A percentile compares a stretch with the other conserved stretches of the same genome.
phyloP scores from a whole-genome alignment of 2,888 invertebrate species.

The Erynnis tages region DNA sequence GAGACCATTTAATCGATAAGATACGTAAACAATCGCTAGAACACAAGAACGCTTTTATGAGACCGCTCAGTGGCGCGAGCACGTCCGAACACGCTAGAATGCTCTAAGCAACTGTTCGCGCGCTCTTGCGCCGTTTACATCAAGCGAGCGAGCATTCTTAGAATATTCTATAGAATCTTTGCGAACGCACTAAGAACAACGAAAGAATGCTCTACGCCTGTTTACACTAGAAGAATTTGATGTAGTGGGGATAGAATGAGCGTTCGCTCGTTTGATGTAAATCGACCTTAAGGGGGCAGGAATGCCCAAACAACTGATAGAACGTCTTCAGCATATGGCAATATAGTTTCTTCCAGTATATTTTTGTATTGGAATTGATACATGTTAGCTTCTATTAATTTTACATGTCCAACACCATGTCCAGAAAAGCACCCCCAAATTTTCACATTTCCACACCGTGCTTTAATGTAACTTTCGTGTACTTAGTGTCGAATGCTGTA shows the following conservation, averaged over 20 bases:
- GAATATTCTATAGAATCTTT: no score
- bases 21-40: slow-evolving; percentile 27
- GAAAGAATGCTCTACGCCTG: slow-evolving; percentile 29
- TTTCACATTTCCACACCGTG: not conserved
- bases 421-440: not conserved
- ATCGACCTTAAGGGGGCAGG: not conserved
- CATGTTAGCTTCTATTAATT: no score
- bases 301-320: not conserved
- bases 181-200: no score
- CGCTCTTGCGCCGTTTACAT: no score
- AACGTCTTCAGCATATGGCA: not conserved
- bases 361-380: no score
- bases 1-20: slow-evolving; percentile 25
- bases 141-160: no score
- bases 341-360: not conserved
- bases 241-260: slow-evolving; percentile 25
- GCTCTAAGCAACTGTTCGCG: no score
- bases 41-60: slow-evolving; percentile 30
- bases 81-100: not conserved
- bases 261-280: not conserved
- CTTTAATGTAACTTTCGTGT: not conserved
- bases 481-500: not conserved
- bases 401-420: not conserved
- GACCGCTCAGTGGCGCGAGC: slow-evolving; percentile 27
- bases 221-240: slow-evolving; percentile 30